Percentiles rank a stretch among this genome's conserved stretches.
phyloP scores from a whole-genome alignment of 2,797 vertebrate genomes.

The Discoglossus pictus region DNA sequence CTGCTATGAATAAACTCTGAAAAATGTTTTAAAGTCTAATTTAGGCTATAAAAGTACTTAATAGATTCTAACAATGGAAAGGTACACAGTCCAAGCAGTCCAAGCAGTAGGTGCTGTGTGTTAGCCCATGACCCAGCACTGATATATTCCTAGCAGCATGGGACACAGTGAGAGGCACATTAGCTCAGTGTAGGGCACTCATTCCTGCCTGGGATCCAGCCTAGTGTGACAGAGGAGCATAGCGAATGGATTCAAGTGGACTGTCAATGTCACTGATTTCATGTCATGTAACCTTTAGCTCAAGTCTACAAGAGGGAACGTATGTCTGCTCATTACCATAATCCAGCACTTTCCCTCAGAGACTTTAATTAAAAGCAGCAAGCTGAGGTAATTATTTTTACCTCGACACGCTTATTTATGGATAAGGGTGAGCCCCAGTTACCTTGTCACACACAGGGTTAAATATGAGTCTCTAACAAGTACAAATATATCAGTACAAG shows the following conservation, averaged over 20 bases:
- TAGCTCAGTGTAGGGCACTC: background rate
- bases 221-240: constrained; percentile 63
- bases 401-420: constrained; percentile 72
- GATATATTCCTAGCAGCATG: no score
- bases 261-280: constrained; percentile 80
- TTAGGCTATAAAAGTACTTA: no score
- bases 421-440: constrained; percentile 62
- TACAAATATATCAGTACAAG: no score
- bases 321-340: constrained; percentile 92
- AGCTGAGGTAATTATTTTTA: constrained; percentile 84
- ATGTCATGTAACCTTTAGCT: constrained; percentile 81
- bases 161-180: no score
- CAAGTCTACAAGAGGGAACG: constrained; percentile 77
- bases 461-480: constrained; percentile 48
- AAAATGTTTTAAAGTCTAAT: no score
- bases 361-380: constrained; percentile 96
- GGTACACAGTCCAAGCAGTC: background rate
- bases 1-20: no score
- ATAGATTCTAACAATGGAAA: no score
- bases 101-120: background rate
- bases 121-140: no score
- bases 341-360: constrained; percentile 89
- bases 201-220: constrained; percentile 44
- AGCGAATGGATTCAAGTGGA: constrained; percentile 76
- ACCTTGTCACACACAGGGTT: constrained; percentile 57